Evolutionary conservation across 2,797 vertebrate genomes (phyloP).

Genomic region (Scolopax bukidnonensis): DNA sequence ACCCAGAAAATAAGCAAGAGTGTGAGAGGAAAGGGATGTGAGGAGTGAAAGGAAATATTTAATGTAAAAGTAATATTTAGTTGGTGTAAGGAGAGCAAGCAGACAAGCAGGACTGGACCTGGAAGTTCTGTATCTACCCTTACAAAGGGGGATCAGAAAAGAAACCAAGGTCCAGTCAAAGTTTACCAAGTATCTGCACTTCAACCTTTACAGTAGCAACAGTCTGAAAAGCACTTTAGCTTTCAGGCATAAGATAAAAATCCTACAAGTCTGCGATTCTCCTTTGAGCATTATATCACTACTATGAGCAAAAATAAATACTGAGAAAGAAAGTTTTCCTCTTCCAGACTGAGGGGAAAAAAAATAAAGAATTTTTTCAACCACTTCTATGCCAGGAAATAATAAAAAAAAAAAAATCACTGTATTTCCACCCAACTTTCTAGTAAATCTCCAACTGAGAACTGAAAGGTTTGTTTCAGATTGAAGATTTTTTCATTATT

Average conservation of each 20-base stretch:
- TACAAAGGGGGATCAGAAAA: neutral
- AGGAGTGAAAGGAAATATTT: neutral
- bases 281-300: neutral
- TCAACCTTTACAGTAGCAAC: neutral
- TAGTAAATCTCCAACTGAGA: neutral
- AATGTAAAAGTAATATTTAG: neutral
- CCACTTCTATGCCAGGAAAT: neutral
- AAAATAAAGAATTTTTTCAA: neutral
- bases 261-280: neutral
- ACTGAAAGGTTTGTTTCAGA: neutral
- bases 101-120: neutral
- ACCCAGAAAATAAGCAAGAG: neutral
- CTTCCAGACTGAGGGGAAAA: neutral
- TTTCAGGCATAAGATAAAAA: neutral
- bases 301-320: slow-evolving; percentile 10
- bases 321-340: neutral
- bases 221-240: neutral
- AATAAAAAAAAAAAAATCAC: neutral
- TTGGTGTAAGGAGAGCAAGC: neutral
- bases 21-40: neutral
- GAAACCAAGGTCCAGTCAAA: neutral
- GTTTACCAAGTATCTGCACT: neutral
- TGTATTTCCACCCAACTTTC: neutral
- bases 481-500: neutral
- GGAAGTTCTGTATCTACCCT: neutral